Evolutionary conservation across 2,888 invertebrate genomes (phyloP).

Genomic region (Pediacus dermestoides): DNA sequence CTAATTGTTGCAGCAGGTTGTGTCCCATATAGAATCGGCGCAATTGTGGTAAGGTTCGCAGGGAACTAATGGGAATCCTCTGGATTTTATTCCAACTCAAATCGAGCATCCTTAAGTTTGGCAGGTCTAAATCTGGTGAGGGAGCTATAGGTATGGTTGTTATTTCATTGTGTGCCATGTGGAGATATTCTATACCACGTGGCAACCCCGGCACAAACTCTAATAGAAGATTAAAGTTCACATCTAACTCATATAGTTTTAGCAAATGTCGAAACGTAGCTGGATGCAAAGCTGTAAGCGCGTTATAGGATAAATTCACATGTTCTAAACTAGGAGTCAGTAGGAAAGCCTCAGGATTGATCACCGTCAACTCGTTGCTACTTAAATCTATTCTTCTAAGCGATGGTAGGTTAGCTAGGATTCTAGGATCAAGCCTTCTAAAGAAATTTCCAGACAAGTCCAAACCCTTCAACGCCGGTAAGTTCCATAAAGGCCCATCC

Average conservation of each 20-base stretch:
- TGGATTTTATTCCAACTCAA: constrained; percentile 72
- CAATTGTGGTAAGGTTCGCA: constrained; percentile 65
- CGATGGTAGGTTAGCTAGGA: constrained; percentile 73
- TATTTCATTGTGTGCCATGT: constrained; percentile 69
- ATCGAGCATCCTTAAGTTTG: constrained; percentile 70
- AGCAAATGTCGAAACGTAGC: constrained; percentile 72
- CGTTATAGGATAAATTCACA: constrained; percentile 75
- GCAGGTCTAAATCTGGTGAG: constrained; percentile 67
- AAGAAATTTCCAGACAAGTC: constrained; percentile 77
- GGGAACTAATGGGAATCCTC: constrained; percentile 61
- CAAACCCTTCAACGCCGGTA: constrained; percentile 78
- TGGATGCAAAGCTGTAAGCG: constrained; percentile 66
- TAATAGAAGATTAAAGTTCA: constrained; percentile 68
- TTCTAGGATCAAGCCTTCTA: constrained; percentile 64
- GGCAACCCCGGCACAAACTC: constrained; percentile 77
- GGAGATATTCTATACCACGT: constrained; percentile 70
- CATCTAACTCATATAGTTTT: constrained; percentile 75
- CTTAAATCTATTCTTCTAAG: constrained; percentile 74
- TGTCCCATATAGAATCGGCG: constrained; percentile 67
- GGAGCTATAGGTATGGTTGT: constrained; percentile 61
- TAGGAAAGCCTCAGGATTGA: constrained; percentile 72
- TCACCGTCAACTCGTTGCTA: constrained; percentile 64
- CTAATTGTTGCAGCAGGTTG: constrained; percentile 68
- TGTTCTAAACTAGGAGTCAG: constrained; percentile 72
- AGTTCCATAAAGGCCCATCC: constrained; percentile 77